Percentiles rank a stretch among this genome's conserved stretches.
Evolutionary conservation across 2,888 invertebrate species (phyloP).

Genomic region (Clistopyga incitator): DNA sequence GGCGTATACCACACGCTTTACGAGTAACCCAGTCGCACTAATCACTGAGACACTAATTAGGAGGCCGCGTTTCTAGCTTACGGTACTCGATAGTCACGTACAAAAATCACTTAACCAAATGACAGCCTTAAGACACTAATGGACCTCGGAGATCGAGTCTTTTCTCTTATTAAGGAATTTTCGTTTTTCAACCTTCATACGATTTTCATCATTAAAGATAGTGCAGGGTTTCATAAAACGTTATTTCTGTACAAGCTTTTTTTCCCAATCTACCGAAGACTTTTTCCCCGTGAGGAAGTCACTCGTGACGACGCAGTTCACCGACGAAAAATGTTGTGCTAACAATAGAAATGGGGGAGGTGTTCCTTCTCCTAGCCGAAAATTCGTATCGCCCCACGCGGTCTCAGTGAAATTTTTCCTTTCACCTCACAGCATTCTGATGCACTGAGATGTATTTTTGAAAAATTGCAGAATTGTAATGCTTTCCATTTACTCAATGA

Average conservation of each 20-base stretch:
- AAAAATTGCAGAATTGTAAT: no score
- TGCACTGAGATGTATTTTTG: no score
- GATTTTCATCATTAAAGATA: background rate
- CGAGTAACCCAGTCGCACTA: conserved; percentile 49
- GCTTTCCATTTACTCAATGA: no score
- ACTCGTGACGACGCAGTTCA: background rate
- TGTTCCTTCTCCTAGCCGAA: background rate
- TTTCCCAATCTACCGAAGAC: background rate
- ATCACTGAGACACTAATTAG: conserved; percentile 65
- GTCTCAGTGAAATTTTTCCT: no score
- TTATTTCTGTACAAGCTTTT: background rate
- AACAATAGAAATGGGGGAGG: conserved; percentile 6
- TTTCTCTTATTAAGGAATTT: background rate
- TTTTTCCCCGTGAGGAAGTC: no score
- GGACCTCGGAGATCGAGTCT: background rate
- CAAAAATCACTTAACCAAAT: conserved; percentile 19
- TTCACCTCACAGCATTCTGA: no score
- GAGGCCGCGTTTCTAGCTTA: conserved; percentile 24
- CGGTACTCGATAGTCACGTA: background rate
- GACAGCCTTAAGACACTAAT: conserved; percentile 1
- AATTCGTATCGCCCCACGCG: background rate
- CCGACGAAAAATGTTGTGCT: background rate
- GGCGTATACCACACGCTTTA: conserved; percentile 30
- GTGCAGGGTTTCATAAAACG: background rate
- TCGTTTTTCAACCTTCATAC: background rate